A percentile compares a stretch with the other conserved stretches of the same genome.
phyloP scores from a whole-genome alignment of 2,888 invertebrate genomes.

The Sericinus montela region DNA sequence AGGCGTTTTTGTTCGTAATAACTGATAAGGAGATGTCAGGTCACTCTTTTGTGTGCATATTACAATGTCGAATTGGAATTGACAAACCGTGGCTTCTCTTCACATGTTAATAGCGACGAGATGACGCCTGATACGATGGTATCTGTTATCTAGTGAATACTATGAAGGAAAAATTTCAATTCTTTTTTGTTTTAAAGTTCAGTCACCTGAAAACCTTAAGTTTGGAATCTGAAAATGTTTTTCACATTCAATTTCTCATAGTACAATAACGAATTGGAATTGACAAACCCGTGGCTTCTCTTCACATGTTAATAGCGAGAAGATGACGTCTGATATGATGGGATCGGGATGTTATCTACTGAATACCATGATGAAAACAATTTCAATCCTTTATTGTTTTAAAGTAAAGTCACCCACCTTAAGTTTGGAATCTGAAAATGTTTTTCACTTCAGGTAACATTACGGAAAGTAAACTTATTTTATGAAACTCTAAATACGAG shows the following conservation, averaged over 20 bases:
- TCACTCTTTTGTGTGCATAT: slow-evolving; percentile 64
- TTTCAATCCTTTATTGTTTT: neutral
- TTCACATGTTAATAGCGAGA: slow-evolving; percentile 62
- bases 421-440: no score
- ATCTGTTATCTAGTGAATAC: slow-evolving; percentile 30
- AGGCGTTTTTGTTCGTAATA: slow-evolving; percentile 15
- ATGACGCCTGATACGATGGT: slow-evolving; percentile 56
- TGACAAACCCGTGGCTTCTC: slow-evolving; percentile 38
- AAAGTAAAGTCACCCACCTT: neutral
- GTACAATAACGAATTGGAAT: slow-evolving; percentile 63
- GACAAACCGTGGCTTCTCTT: slow-evolving; percentile 43
- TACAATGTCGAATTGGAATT: slow-evolving; percentile 62
- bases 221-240: no score
- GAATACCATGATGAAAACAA: neutral
- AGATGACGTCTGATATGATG: slow-evolving; percentile 57
- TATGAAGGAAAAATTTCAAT: neutral
- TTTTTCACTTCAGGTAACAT: no score
- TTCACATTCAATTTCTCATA: no score
- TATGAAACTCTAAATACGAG: no score
- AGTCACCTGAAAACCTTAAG: neutral
- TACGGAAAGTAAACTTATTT: no score
- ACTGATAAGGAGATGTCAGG: slow-evolving; percentile 59
- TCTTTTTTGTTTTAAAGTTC: neutral
- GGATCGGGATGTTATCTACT: slow-evolving; percentile 36
- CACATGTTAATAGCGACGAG: slow-evolving; percentile 58